Conservation (phyloP, 1,140 invertebrate genomes). For the Trissolcus basalis region DNA sequence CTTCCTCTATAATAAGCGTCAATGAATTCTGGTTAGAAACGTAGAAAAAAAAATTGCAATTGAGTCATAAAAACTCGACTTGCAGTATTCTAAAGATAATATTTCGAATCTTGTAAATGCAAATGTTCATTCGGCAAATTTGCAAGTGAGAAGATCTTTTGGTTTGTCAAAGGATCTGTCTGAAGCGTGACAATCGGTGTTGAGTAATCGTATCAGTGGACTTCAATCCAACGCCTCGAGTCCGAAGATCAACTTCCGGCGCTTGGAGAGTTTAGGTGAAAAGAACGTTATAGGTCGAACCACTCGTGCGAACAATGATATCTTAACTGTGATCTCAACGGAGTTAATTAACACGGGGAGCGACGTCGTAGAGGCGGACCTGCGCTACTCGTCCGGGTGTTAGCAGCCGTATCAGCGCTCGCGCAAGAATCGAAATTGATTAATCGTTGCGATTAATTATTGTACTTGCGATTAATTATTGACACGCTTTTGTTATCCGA, state of each 20-base stretch:
- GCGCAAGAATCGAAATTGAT: conserved; percentile 72
- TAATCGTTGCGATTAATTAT: conserved; percentile 68
- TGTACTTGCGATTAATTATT: conserved; percentile 69
- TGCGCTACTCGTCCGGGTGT: conserved; percentile 52
- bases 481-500: conserved; percentile 71
- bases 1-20: no score
- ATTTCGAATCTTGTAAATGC: no score
- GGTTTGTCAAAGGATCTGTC: no score
- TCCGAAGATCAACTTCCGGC: conserved; percentile 48
- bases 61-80: no score
- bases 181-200: no score
- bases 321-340: conserved; percentile 69
- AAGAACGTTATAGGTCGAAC: conserved; percentile 50
- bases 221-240: conserved; percentile 52
- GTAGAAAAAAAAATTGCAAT: no score
- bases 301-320: conserved; percentile 68
- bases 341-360: conserved; percentile 71
- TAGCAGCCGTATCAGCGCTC: no score
- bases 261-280: conserved; percentile 34
- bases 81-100: no score
- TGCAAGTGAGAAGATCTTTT: no score
- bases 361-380: conserved; percentile 42
- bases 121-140: no score
- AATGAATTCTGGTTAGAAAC: no score
- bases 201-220: conserved; percentile 47